Evolutionary conservation across 2,797 vertebrate species (phyloP).

Genomic region (Muscicapa striata): DNA sequence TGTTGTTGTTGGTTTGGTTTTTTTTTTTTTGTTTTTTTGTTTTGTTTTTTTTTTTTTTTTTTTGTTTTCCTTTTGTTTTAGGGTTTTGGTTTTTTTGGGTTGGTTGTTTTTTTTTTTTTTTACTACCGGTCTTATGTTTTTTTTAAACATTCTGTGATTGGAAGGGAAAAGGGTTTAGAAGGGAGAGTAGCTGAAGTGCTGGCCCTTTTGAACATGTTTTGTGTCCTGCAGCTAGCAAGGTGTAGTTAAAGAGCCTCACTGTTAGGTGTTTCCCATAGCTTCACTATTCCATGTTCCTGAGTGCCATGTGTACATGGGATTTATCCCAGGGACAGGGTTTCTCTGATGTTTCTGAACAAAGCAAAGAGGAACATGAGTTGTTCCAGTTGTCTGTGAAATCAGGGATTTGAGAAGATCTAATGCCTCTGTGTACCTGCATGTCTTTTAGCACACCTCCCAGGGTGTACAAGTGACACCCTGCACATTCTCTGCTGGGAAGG

Average conservation of each 20-base stretch:
- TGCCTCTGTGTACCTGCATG: background rate
- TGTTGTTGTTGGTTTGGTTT: too few relatives aligned
- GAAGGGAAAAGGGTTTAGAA: background rate
- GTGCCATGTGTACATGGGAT: rapidly evolving
- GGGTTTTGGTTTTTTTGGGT: too few relatives aligned
- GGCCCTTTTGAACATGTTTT: background rate
- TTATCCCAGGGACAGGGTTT: background rate
- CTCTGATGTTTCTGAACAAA: background rate
- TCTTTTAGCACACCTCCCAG: background rate
- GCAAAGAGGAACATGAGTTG: background rate
- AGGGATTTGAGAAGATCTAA: background rate
- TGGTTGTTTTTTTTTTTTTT: background rate
- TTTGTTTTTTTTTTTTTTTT: background rate
- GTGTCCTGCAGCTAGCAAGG: background rate
- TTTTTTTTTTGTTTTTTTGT: background rate
- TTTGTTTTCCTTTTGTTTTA: too few relatives aligned
- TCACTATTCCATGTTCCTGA: background rate
- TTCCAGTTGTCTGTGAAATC: background rate
- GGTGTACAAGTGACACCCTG: background rate
- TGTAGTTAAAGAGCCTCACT: background rate
- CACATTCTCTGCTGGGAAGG: background rate
- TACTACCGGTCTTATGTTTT: background rate
- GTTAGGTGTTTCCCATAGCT: background rate
- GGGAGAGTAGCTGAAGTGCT: background rate
- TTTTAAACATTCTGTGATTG: background rate